Evolutionary conservation across 1,140 invertebrate genomes (phyloP), one percentile per base, ranked within the genome.

Genomic region (Sminthurinus signatus): DNA sequence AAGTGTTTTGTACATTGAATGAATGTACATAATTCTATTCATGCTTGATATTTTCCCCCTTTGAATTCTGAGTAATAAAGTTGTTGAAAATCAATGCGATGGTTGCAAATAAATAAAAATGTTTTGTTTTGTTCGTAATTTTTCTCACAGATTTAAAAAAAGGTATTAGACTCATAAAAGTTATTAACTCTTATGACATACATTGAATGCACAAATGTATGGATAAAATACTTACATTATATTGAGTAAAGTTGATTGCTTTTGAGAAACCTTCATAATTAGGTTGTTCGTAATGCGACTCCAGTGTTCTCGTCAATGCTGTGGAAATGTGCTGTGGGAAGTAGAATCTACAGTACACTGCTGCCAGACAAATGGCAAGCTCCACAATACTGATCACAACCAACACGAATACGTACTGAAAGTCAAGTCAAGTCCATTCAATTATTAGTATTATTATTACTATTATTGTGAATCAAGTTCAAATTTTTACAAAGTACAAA

Each of bases 241-340:
- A 80, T 68, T 82, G 80, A 39, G 78, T 77, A 58, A 78, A 79
- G 71, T 82, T 79, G 28, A 82, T 72, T 58, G 80, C 80, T 3
- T 78, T 73, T 51, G 76, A 81, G 59, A 81, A 80, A 12, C 73
- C 67, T 1, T 74, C 44, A 4, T 51, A 5, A 50, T 77, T 75
- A 60, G 74, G 76, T 52, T 64, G 73, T 17, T 79, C 80, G 48
- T 81, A 81, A 10, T 79, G 70, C 27, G 73, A 64, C 19, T 73
- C 68, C 39, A 81, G 69, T 73, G 77, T 78, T 29, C 73, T 73
- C 19, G 67, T 72, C 12, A 81, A 69, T 44, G 77, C 75, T 21
- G 69, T 67, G 69, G 79, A 76, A 42, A 80, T 70, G 21, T 76
- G 75, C 12, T 75, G 72, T 21, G 79, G 67, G 52, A 77, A 75